A percentile compares a stretch with the other conserved stretches of the same genome.
These are phyloP conservation scores for Ctenochaetus hawaiiensis DNA, from an alignment of 2,797 vertebrate genomes.

Conservation along the genomic window DNA sequence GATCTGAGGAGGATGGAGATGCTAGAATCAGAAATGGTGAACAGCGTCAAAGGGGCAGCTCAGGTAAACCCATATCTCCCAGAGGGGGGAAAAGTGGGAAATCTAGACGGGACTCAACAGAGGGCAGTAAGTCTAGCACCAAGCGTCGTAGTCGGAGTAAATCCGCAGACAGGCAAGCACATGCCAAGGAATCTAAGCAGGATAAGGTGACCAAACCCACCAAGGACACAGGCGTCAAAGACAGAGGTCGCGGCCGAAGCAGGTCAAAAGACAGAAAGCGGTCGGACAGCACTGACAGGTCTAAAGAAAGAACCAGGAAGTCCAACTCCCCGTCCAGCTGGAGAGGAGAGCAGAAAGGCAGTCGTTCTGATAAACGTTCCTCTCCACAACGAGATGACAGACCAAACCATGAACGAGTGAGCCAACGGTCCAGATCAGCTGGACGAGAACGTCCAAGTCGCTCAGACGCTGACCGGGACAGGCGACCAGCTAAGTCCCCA, in stretches of 20 bases:
- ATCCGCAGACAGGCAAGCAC: slow-evolving; percentile 87
- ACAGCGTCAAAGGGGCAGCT: slow-evolving; percentile 85
- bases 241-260: slow-evolving; percentile 86
- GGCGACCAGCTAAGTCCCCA: slow-evolving; percentile 94
- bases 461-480: slow-evolving; percentile 89
- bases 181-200: slow-evolving; percentile 88
- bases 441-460: slow-evolving; percentile 87
- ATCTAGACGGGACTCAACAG: slow-evolving; percentile 90
- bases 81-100: slow-evolving; percentile 84
- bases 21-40: slow-evolving; percentile 92
- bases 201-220: slow-evolving; percentile 90
- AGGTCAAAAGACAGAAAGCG: slow-evolving; percentile 92
- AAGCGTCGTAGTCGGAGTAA: slow-evolving; percentile 92
- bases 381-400: slow-evolving; percentile 85
- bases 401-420: slow-evolving; percentile 87
- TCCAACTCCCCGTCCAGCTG: slow-evolving; percentile 90
- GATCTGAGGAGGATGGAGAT: slow-evolving; percentile 96
- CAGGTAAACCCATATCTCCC: slow-evolving; percentile 79
- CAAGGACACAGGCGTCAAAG: slow-evolving; percentile 77
- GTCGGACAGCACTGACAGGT: slow-evolving; percentile 89
- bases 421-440: slow-evolving; percentile 89
- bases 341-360: slow-evolving; percentile 85
- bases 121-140: slow-evolving; percentile 87
- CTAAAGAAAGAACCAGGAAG: slow-evolving; percentile 90
- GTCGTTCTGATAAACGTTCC: slow-evolving; percentile 86